A percentile compares a stretch with the other conserved stretches of the same genome.
phyloP scores from a whole-genome alignment of 2,888 invertebrate genomes.

The Chymomyza caudatula region DNA sequence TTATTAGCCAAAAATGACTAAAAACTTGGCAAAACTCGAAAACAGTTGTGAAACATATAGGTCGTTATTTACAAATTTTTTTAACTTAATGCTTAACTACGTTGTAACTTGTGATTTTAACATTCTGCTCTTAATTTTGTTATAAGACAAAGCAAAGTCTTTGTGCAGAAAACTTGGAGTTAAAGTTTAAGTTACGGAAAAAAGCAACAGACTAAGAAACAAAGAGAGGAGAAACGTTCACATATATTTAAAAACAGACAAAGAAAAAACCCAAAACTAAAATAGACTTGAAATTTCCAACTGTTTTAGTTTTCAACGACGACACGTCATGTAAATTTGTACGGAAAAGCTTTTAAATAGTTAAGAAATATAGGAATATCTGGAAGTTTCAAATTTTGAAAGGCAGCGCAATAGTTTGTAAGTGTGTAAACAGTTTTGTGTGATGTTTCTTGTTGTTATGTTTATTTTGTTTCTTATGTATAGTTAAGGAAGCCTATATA shows the following conservation, averaged over 20 bases:
- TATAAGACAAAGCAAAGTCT: too few relatives aligned
- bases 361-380: neutral
- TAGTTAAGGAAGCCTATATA: neutral
- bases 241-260: neutral
- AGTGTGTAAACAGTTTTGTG: neutral
- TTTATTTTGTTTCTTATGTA: neutral
- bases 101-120: too few relatives aligned
- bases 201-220: slow-evolving; percentile 16
- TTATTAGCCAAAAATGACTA: too few relatives aligned
- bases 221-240: neutral
- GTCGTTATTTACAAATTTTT: too few relatives aligned
- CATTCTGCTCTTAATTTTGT: too few relatives aligned
- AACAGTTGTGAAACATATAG: too few relatives aligned
- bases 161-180: too few relatives aligned
- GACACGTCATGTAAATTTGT: too few relatives aligned
- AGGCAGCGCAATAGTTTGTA: slow-evolving; percentile 8
- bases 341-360: neutral
- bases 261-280: neutral
- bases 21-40: too few relatives aligned
- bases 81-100: too few relatives aligned
- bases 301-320: neutral
- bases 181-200: too few relatives aligned
- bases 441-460: neutral
- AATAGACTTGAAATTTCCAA: neutral
- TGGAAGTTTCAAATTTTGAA: neutral